Conservation (phyloP, 2,797 vertebrate species). For the Eptatretus atami region DNA sequence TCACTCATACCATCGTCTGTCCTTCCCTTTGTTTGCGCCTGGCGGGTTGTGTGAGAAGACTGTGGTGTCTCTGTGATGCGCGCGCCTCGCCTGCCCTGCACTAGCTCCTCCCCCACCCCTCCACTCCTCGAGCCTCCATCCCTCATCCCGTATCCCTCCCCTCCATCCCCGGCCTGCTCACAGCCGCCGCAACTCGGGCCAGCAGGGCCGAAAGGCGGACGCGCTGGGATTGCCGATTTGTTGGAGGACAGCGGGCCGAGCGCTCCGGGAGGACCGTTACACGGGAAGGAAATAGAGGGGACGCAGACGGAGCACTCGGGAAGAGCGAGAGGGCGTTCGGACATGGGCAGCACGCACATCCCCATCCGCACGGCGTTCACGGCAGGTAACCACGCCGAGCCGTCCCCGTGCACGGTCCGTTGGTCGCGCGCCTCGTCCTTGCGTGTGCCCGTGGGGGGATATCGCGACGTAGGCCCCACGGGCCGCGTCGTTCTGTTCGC, state of each 20-base stretch:
- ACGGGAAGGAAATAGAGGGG: neutral
- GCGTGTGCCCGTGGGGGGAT: too few species aligned
- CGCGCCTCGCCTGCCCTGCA: neutral
- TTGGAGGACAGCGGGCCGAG: neutral
- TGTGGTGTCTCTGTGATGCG: too few species aligned
- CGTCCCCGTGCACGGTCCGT: too few species aligned
- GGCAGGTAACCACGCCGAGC: neutral
- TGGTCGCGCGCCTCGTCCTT: too few species aligned
- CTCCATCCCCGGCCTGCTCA: conserved; percentile 2
- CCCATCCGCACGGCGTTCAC: conserved; percentile 2
- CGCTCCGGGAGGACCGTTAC: neutral
- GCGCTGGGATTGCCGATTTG: neutral
- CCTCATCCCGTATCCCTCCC: conserved; percentile 2
- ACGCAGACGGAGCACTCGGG: neutral
- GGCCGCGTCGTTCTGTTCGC: too few species aligned
- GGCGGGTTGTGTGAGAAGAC: too few species aligned
- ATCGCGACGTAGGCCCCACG: too few species aligned
- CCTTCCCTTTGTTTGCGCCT: too few species aligned
- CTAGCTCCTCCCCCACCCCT: neutral
- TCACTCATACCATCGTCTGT: too few species aligned
- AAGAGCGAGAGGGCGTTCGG: neutral
- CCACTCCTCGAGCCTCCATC: neutral
- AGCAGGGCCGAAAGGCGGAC: neutral
- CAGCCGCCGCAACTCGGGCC: conserved; percentile 1
- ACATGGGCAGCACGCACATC: conserved; percentile 4